Conservation (phyloP, 2,113 vertebrate genomes). For the Cepphus grylle region DNA sequence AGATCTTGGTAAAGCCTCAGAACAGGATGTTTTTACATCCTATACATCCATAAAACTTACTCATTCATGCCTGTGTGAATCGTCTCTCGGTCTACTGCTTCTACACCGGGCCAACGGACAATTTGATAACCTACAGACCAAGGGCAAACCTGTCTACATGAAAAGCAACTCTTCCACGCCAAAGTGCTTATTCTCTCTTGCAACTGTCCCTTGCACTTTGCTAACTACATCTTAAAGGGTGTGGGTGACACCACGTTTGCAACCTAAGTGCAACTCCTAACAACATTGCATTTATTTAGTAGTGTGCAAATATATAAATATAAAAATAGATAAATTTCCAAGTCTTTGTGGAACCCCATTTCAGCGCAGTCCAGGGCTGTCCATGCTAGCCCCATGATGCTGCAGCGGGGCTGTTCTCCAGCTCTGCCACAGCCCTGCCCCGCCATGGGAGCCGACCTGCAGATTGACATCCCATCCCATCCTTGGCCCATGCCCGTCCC, state of each 20-base stretch:
- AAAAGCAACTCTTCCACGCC: background rate
- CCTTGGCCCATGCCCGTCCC: background rate
- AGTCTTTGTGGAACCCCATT: background rate
- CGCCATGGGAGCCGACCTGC: background rate
- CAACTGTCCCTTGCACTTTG: background rate
- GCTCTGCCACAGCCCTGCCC: background rate
- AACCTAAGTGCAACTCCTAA: background rate
- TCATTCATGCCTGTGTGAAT: background rate
- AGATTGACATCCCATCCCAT: background rate
- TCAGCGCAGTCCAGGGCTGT: background rate
- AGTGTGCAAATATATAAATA: background rate
- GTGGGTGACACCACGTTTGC: background rate
- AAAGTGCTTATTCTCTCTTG: background rate
- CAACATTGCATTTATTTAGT: background rate
- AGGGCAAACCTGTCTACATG: background rate
- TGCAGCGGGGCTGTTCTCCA: background rate
- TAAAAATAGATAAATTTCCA: background rate
- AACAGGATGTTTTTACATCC: background rate
- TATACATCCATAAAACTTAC: background rate
- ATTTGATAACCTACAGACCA: background rate
- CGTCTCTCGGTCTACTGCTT: background rate
- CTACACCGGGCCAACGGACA: background rate
- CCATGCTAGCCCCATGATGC: rapidly evolving
- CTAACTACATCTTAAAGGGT: background rate
- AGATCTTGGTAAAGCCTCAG: background rate